Conservation (phyloP, 2,888 invertebrate genomes). For the Apeira syringaria region DNA sequence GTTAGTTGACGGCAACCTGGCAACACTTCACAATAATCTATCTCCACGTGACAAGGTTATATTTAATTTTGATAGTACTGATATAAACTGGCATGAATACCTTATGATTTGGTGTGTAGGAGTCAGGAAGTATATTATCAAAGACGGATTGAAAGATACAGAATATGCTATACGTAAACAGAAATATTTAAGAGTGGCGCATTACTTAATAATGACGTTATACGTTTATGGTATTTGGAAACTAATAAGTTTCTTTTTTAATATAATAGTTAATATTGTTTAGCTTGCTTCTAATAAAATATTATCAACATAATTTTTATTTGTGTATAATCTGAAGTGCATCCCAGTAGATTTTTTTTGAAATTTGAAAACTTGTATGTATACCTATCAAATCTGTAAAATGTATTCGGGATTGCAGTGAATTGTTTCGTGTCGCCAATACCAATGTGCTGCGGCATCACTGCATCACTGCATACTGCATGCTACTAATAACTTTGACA, state of each 20-base stretch:
- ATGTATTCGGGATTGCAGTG: no score
- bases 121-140: conserved; percentile 7
- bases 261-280: not conserved
- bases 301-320: not conserved
- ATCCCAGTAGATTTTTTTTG: no score
- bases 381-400: no score
- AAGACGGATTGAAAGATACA: conserved; percentile 9
- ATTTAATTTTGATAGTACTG: conserved; percentile 19
- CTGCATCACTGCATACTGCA: no score
- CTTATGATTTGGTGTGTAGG: conserved; percentile 1
- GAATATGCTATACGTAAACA: conserved; percentile 3
- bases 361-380: no score
- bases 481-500: no score
- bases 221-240: conserved; percentile 9
- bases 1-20: conserved; percentile 3
- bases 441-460: no score
- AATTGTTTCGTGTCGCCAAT: no score
- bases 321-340: no score
- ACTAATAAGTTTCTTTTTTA: no score
- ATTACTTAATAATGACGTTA: conserved; percentile 4
- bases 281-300: not conserved
- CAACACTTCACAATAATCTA: conserved; percentile 6
- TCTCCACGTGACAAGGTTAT: conserved; percentile 16
- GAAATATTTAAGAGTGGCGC: not conserved
- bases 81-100: conserved; percentile 12